Conservation (phyloP, 2,113 vertebrate genomes). For the Procavia capensis region DNA sequence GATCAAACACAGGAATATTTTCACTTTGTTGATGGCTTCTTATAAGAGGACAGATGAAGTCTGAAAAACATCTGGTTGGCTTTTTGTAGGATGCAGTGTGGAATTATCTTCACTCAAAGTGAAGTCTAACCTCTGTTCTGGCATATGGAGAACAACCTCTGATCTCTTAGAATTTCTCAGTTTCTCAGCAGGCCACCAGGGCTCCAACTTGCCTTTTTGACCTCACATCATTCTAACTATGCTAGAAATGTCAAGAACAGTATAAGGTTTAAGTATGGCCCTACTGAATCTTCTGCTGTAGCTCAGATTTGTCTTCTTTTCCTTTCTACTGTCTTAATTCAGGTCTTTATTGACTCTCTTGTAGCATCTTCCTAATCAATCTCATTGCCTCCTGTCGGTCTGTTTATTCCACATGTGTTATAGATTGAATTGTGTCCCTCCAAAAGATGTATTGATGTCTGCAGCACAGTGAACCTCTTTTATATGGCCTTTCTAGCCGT, state of each 20-base stretch:
- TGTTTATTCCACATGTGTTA: not conserved
- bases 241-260: not conserved
- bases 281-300: not conserved
- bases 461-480: too few relatives aligned
- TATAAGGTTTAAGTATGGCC: not conserved
- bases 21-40: not conserved
- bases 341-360: not conserved
- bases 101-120: too few relatives aligned
- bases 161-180: too few relatives aligned
- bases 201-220: not conserved
- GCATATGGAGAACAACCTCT: too few relatives aligned
- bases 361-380: not conserved
- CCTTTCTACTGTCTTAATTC: not conserved
- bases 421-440: too few relatives aligned
- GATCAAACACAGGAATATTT: not conserved
- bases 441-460: too few relatives aligned
- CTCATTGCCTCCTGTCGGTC: not conserved
- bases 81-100: not conserved
- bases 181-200: too few relatives aligned
- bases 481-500: too few relatives aligned
- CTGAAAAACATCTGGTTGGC: not conserved
- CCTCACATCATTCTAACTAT: not conserved
- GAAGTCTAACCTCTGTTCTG: too few relatives aligned
- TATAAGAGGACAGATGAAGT: not conserved
- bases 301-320: not conserved